These are phyloP conservation scores for Cherax destructor DNA, from an alignment of 1,140 invertebrate genomes.

Conservation along the genomic window DNA sequence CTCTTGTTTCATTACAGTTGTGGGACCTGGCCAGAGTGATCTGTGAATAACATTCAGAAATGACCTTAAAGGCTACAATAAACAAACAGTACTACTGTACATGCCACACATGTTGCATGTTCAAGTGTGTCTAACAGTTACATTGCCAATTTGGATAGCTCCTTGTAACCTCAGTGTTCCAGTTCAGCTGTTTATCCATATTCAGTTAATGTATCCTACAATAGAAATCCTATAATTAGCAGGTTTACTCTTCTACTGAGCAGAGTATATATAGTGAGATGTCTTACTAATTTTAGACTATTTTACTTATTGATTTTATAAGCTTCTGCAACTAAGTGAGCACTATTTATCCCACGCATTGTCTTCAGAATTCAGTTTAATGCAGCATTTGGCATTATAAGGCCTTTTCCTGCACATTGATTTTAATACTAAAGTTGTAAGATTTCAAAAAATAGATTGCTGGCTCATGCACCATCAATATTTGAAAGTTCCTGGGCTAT, in stretches of 20 bases:
- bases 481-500: too few relatives aligned
- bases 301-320: constrained; percentile 12
- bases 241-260: constrained; percentile 26
- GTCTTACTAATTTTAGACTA: constrained; percentile 27
- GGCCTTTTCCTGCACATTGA: not conserved
- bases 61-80: not conserved
- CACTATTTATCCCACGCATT: not conserved
- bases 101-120: not conserved
- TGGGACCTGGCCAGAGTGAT: constrained; percentile 55
- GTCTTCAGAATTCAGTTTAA: not conserved
- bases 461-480: not conserved
- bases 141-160: not conserved
- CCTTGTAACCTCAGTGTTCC: not conserved
- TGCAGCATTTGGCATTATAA: not conserved
- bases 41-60: constrained; percentile 19
- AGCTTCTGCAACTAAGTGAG: constrained; percentile 8
- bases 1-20: constrained; percentile 32
- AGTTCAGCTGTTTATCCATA: not conserved
- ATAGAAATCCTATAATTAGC: not conserved
- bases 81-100: not conserved
- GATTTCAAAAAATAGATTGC: not conserved
- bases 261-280: constrained; percentile 37
- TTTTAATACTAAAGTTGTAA: not conserved
- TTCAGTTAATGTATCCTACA: constrained; percentile 3
- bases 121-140: not conserved